Evolutionary conservation across 1,140 invertebrate species (phyloP).

Genomic region (Parasteatoda tepidariorum): DNA sequence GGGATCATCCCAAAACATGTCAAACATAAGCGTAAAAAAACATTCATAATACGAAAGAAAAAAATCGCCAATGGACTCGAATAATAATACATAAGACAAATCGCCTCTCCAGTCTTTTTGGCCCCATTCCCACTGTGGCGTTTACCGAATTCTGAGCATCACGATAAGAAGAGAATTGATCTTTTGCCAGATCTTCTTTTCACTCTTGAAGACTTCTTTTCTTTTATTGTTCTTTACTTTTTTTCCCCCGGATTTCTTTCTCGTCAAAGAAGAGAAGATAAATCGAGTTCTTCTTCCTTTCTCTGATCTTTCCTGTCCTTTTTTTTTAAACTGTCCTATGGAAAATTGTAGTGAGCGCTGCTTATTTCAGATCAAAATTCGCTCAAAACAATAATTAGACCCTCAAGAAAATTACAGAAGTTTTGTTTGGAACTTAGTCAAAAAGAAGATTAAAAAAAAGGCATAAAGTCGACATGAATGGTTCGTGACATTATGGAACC

Average conservation of each 20-base stretch:
- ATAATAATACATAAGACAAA: not conserved
- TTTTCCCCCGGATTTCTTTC: constrained; percentile 29
- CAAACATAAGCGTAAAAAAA: not conserved
- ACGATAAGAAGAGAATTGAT: constrained; percentile 35
- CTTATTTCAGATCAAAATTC: not conserved
- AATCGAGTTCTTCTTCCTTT: not conserved
- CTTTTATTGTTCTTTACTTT: constrained; percentile 1
- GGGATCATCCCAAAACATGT: not conserved
- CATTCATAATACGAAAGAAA: not conserved
- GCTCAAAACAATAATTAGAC: constrained; percentile 24
- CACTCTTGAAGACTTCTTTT: not conserved
- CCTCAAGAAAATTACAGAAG: not conserved
- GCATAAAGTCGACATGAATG: not conserved
- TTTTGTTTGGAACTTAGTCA: not conserved
- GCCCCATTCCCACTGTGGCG: constrained; percentile 21
- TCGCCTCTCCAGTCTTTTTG: not conserved
- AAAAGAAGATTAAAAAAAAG: not conserved
- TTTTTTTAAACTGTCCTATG: not conserved
- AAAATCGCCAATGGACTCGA: not conserved
- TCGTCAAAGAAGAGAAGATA: constrained; percentile 13
- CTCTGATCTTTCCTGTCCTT: not conserved
- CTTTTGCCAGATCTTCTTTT: constrained; percentile 38
- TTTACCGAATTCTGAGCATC: constrained; percentile 32
- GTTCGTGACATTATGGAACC: not conserved
- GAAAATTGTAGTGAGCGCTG: not conserved